Evolutionary conservation across 2,888 invertebrate species (phyloP).

Genomic region (Apodemia zela): DNA sequence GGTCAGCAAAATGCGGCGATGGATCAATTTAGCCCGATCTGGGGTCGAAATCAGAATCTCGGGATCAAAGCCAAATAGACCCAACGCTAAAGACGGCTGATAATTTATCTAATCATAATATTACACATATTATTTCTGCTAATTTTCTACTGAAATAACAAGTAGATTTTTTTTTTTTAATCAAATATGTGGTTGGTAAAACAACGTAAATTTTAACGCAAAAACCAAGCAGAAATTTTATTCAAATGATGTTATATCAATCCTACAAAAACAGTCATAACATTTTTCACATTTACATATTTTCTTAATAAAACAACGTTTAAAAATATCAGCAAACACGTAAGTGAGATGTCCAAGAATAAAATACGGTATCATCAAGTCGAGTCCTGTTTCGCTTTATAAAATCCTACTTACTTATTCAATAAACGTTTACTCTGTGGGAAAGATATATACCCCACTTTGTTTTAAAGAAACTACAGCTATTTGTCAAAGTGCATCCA

Average conservation of each 20-base stretch:
- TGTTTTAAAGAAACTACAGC: conserved; percentile 65
- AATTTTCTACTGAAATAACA: no score
- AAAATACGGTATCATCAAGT: conserved; percentile 23
- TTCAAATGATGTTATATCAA: no score
- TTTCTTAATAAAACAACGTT: conserved; percentile 11
- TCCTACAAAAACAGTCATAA: conserved; percentile 6
- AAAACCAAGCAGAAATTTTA: no score
- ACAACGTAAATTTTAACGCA: no score
- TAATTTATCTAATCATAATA: no score
- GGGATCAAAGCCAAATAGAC: no score
- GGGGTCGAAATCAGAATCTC: no score
- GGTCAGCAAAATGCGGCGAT: no score
- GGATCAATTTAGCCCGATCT: no score
- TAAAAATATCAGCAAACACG: background rate
- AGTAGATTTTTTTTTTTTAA: no score
- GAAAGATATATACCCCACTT: conserved; percentile 71
- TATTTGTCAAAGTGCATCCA: conserved; percentile 66
- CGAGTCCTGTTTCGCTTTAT: conserved; percentile 42
- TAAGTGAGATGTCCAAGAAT: conserved; percentile 22
- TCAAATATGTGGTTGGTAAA: background rate
- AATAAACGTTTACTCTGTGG: conserved; percentile 69
- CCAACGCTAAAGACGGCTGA: no score
- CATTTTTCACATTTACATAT: conserved; percentile 7
- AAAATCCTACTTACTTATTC: conserved; percentile 68
- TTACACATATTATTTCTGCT: no score